Conservation (phyloP, 1,140 invertebrate species). For the Drosophila parvula region DNA sequence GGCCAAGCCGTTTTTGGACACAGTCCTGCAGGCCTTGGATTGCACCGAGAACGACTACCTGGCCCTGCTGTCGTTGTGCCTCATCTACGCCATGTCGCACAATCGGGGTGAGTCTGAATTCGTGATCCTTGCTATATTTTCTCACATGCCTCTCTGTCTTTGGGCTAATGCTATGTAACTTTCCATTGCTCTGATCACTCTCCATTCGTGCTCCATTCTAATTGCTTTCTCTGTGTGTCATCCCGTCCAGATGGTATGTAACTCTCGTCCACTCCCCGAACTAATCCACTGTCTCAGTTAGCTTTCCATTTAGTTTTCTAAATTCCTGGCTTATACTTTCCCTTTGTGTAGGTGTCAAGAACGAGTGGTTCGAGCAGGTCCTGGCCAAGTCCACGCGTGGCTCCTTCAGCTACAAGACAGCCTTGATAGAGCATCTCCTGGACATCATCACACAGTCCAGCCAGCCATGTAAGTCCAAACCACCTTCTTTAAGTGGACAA, state of each 20-base stretch:
- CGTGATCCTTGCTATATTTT: not conserved
- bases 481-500: not conserved
- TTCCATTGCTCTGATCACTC: slow-evolving; percentile 45
- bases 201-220: slow-evolving; percentile 59
- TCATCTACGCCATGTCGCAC: slow-evolving; percentile 96
- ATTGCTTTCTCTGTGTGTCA: slow-evolving; percentile 61
- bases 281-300: slow-evolving; percentile 21
- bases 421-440: slow-evolving; percentile 91
- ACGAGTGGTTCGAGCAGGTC: slow-evolving; percentile 89
- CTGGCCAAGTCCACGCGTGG: slow-evolving; percentile 84
- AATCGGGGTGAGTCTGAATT: slow-evolving; percentile 91
- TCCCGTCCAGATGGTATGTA: slow-evolving; percentile 72
- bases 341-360: slow-evolving; percentile 87
- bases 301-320: not conserved
- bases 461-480: slow-evolving; percentile 88
- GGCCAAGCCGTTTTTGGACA: slow-evolving; percentile 92
- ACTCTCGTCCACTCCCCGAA: slow-evolving; percentile 49
- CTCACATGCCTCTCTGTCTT: not conserved
- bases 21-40: slow-evolving; percentile 92
- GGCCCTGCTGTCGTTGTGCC: slow-evolving; percentile 94
- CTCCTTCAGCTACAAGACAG: slow-evolving; percentile 87
- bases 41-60: slow-evolving; percentile 97
- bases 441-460: slow-evolving; percentile 92
- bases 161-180: slow-evolving; percentile 40
- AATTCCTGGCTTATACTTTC: not conserved